These are phyloP conservation scores for Ariolimax columbianus DNA, from an alignment of 2,888 invertebrate species.

Conservation along the genomic window DNA sequence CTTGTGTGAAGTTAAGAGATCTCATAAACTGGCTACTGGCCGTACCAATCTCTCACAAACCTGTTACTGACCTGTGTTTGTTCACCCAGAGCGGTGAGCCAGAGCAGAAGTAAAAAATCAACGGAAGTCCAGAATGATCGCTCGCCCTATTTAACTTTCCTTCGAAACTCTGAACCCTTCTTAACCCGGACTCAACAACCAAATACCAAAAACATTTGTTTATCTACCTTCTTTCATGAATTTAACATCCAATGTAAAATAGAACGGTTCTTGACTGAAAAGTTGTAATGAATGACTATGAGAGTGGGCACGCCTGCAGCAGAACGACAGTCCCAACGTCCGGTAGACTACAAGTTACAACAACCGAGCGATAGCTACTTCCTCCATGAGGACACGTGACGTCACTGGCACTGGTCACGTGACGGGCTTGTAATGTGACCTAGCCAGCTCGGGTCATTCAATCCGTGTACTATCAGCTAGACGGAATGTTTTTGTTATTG, in stretches of 20 bases:
- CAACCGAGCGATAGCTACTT: constrained; percentile 13
- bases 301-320: neutral
- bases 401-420: neutral
- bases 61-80: neutral
- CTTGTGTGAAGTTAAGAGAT: neutral
- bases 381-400: constrained; percentile 6
- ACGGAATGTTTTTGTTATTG: too few relatives aligned
- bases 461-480: too few relatives aligned
- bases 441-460: constrained; percentile 2
- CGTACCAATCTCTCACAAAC: neutral
- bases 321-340: neutral
- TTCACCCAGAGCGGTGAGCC: neutral
- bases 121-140: neutral
- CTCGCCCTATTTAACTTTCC: neutral
- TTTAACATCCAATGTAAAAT: neutral
- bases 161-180: neutral
- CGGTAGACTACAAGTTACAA: neutral
- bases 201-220: neutral
- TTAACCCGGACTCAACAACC: neutral
- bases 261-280: neutral
- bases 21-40: neutral
- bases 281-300: neutral
- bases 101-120: neutral
- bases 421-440: neutral
- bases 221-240: constrained; percentile 28